Evolutionary conservation across 2,888 invertebrate genomes (phyloP), one percentile per base, ranked within the genome.

Genomic region (Andrena minutula): DNA sequence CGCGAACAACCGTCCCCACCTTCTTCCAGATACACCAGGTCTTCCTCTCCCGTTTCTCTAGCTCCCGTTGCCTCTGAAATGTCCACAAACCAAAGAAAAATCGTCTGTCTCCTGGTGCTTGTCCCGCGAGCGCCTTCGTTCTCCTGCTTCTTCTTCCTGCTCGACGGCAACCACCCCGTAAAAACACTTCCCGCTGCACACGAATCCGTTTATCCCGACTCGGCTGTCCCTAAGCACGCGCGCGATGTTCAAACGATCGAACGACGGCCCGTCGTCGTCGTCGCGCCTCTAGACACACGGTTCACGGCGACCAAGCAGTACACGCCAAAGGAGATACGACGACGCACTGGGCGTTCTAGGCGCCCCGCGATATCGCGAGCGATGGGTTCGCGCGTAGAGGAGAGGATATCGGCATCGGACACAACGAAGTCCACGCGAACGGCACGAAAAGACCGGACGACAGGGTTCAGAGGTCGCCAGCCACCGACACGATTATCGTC

Each of bases 381-480:
- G 66, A 30, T 56, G 10, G 56, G 41, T 12, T 35, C 58, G n/a
- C 56, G 63, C 73, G 64, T 69, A 68, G 35, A 51, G 53, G 68
- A 65, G 51, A 64, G 70, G 65, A 71, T 79, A 68, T 41, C 72
- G 71, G 30, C 58, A 30, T 58, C 47, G 53, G 32, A 20, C 74
- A 60, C 63, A 26, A 51, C 63, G 3, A 16, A n/a, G 65, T 72
- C 53, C 66, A 61, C 70, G 77, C 64, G n/a, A 74, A 72, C 65
- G 75, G 73, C 61, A 72, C 51, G 41, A 63, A 53, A 86, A 87
- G 83, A 88, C 91, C 92, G 92, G 91, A 91, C 90, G 91, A 88
- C 82, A 80, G 79, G 80, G 91, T 91, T 92, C 92, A 91, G 87
- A 90, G 92, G 92, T 78, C 73, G 60, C 65, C 69, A 8, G 60